A percentile compares a stretch with the other conserved stretches of the same genome.
phyloP scores from a whole-genome alignment of 2,888 invertebrate species.

The Euzophera pinguis region DNA sequence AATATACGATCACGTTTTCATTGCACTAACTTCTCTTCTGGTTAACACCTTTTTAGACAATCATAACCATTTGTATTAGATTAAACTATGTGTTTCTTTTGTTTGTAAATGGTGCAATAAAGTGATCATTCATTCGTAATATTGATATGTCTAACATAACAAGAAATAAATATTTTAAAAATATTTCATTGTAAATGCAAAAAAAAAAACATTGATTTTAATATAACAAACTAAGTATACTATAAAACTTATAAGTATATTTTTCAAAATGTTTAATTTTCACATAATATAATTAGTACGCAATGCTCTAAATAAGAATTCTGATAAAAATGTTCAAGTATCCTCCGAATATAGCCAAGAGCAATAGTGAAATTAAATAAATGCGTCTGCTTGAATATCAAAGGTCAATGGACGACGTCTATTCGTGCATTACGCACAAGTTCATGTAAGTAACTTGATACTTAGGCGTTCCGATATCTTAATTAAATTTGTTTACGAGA shows the following conservation, averaged over 20 bases:
- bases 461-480: slow-evolving; percentile 4
- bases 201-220: background rate
- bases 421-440: slow-evolving; percentile 6
- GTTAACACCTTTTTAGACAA: too few species aligned
- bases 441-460: slow-evolving; percentile 3
- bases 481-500: slow-evolving; percentile 11
- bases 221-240: background rate
- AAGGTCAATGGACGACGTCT: slow-evolving; percentile 8
- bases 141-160: too few species aligned
- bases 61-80: too few species aligned
- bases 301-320: background rate
- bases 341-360: background rate
- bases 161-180: too few species aligned
- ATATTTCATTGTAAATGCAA: too few species aligned
- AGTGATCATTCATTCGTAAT: too few species aligned
- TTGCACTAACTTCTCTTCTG: too few species aligned
- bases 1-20: too few species aligned
- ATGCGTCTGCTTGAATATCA: slow-evolving; percentile 8
- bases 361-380: slow-evolving; percentile 9
- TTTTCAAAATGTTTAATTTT: background rate
- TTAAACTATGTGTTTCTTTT: too few species aligned
- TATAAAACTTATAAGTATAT: background rate
- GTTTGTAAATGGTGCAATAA: too few species aligned
- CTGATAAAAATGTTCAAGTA: background rate
- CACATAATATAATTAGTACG: background rate